Conservation (phyloP, 1,140 invertebrate species). For the Papilio helenus region DNA sequence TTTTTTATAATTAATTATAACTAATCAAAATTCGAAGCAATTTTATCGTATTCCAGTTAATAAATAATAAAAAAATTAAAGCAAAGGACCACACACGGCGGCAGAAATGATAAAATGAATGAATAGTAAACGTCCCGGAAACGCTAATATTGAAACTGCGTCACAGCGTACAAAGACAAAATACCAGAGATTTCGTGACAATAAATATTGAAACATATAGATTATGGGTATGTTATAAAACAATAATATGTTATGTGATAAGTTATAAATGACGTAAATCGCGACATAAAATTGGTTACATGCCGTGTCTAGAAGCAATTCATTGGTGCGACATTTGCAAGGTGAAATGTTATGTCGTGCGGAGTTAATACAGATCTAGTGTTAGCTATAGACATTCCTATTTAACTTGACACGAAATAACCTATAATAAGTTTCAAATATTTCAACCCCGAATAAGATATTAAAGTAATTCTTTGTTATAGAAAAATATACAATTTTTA, state of each 20-base stretch:
- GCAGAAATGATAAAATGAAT: conserved; percentile 21
- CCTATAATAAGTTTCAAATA: no score
- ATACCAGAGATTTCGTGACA: background rate
- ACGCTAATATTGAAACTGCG: no score
- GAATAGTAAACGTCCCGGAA: no score
- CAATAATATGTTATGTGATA: background rate
- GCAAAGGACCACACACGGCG: background rate
- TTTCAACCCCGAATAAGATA: no score
- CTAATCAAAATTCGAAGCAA: no score
- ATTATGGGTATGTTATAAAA: background rate
- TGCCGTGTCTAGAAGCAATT: conserved; percentile 49
- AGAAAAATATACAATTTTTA: no score
- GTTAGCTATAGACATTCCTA: background rate
- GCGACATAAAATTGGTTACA: conserved; percentile 20
- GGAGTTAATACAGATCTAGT: conserved; percentile 26
- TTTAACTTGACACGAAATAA: background rate
- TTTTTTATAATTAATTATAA: no score
- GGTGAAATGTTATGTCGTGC: conserved; percentile 40
- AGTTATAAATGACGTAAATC: conserved; percentile 22
- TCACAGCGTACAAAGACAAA: background rate
- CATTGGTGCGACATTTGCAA: conserved; percentile 38
- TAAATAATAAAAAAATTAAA: background rate
- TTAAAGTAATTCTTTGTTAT: no score
- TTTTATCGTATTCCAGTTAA: no score
- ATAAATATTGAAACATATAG: background rate